phyloP scores from a whole-genome alignment of 2,888 invertebrate species.

The Drosophila ezoana region DNA sequence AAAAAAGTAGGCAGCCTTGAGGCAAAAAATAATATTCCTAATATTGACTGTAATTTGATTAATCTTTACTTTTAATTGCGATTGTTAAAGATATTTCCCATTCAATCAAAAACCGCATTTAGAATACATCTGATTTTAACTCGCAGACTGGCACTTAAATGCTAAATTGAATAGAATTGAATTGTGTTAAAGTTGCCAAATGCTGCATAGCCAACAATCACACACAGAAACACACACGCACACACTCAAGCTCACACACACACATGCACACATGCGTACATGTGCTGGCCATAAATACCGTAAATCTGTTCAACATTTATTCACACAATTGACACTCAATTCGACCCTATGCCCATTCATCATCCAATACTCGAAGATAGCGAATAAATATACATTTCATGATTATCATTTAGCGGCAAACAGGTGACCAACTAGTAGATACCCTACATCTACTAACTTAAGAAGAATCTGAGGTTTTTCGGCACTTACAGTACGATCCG shows the following conservation, averaged over 20 bases:
- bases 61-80: background rate
- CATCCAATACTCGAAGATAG: constrained; percentile 45
- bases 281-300: constrained; percentile 49
- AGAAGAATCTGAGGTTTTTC: no score
- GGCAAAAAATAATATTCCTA: no score
- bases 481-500: no score
- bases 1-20: no score
- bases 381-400: constrained; percentile 54
- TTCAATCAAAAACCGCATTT: background rate
- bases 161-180: constrained; percentile 7
- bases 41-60: no score
- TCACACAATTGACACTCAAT: constrained; percentile 68
- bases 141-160: constrained; percentile 1
- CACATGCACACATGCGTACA: background rate
- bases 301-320: constrained; percentile 69
- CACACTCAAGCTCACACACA: background rate
- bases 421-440: background rate
- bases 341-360: constrained; percentile 68
- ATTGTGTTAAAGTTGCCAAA: constrained; percentile 10
- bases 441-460: no score
- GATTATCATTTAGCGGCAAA: constrained; percentile 61
- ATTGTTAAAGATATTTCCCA: background rate
- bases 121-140: background rate
- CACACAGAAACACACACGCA: background rate
- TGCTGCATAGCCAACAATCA: background rate